Evolutionary conservation across 2,888 invertebrate species (phyloP).

Genomic region (Eudemis profundana): DNA sequence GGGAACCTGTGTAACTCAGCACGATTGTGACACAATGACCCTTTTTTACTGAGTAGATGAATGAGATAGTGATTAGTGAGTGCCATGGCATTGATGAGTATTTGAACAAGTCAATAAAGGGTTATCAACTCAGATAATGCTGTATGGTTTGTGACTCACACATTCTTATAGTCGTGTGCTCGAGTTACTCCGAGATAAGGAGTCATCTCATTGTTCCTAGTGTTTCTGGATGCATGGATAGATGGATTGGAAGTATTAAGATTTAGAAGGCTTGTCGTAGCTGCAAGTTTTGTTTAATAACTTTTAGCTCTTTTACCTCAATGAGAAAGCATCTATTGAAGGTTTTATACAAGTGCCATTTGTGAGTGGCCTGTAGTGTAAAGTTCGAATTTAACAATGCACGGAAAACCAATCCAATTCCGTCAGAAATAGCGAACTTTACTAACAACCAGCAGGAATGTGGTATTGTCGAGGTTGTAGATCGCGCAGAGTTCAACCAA

Average conservation of each 20-base stretch:
- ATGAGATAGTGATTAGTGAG: neutral
- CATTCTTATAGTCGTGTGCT: neutral
- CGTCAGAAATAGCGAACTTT: constrained; percentile 46
- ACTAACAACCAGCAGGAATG: constrained; percentile 32
- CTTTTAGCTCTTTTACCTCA: no score
- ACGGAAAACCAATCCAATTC: constrained; percentile 44
- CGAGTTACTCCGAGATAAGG: neutral
- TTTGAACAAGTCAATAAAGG: neutral
- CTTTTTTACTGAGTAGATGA: neutral
- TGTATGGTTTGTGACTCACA: neutral
- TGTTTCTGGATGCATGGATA: neutral
- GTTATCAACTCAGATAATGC: neutral
- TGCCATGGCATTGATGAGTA: neutral
- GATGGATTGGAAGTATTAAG: no score
- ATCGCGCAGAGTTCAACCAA: neutral
- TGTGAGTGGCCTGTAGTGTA: constrained; percentile 15
- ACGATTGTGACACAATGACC: neutral
- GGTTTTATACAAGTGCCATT: neutral
- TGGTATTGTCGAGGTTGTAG: neutral
- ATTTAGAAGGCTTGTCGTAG: no score
- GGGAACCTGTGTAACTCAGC: neutral
- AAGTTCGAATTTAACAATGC: constrained; percentile 41
- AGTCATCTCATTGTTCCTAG: neutral
- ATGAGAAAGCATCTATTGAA: no score
- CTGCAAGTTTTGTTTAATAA: no score